Evolutionary conservation across 2,113 vertebrate species (phyloP), one percentile per base, ranked within the genome.

Genomic region (Cranoglanis bouderius): DNA sequence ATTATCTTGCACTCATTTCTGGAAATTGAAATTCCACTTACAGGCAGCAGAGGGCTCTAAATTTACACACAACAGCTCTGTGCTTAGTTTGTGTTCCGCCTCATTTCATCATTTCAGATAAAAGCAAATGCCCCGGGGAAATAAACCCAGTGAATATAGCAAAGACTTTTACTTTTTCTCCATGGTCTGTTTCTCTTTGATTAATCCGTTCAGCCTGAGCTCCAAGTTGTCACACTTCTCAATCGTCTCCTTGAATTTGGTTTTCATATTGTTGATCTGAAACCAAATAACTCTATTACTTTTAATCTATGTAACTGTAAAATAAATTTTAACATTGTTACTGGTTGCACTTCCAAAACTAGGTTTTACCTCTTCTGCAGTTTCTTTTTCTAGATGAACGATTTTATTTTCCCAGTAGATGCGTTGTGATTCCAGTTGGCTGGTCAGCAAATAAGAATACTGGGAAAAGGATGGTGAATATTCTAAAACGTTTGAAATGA

Each of bases 361-460:
- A 46, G 59, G 26, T 91, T 94, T 92, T 93, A 99, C 98, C 96
- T 99, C 98, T 89, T 99, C 98, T 3, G 98, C 97, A 0, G 97
- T 98, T 91, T 99, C 98, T 91, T 99, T 99, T 93, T 99, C 98
- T 92, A 99, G 96, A 32, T 98, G 96, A 49, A 97, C 97, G 0
- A 99, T 99, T 95, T 99, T 99, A 92, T 99, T 99, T 94, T 99
- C 98, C 98, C 98, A 99, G 90, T 99, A 99, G 92, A 99, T 97
- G 38, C 98, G 95, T 65, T 99, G 98, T 2, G 98, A 99, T 82
- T 99, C 98, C 95, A 99, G 95, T 90, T 99, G 98, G 91, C 98
- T 99, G 0, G 98, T 99, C 90, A 99, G 95, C 93, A 99, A 93
- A 92, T 99, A 99, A 0, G 98, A 99, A 92, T 99, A 99, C 98